These are phyloP conservation scores for Hetaerina americana DNA, from an alignment of 1,140 invertebrate species.

Conservation along the genomic window DNA sequence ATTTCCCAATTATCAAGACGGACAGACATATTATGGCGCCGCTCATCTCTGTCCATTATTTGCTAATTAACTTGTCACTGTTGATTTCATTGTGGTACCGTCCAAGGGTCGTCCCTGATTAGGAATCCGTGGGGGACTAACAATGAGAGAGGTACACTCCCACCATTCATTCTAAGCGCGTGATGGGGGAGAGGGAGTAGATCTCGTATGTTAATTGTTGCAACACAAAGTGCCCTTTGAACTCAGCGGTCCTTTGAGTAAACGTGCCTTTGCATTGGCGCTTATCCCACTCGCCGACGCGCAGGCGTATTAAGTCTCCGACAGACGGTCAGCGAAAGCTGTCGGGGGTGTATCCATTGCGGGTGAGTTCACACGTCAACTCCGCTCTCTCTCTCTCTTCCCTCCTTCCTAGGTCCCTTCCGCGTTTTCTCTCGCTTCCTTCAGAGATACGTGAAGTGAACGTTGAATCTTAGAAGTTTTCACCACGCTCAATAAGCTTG, in stretches of 20 bases:
- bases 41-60: neutral
- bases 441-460: no score
- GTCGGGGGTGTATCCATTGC: neutral
- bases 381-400: neutral
- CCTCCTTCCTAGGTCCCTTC: no score
- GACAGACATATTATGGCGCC: neutral
- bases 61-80: neutral
- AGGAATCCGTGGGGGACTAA: neutral
- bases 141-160: neutral
- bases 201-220: neutral
- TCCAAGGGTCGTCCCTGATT: neutral
- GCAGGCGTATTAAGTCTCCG: neutral
- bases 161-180: neutral
- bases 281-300: neutral
- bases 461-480: no score
- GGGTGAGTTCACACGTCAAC: neutral
- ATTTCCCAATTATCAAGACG: neutral
- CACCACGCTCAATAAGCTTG: no score
- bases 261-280: neutral
- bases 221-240: neutral
- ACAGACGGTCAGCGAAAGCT: neutral
- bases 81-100: neutral
- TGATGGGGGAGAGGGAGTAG: neutral
- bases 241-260: neutral
- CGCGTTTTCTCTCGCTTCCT: no score